phyloP scores from a whole-genome alignment of 1,140 invertebrate species.

The Chionoecetes opilio region DNA sequence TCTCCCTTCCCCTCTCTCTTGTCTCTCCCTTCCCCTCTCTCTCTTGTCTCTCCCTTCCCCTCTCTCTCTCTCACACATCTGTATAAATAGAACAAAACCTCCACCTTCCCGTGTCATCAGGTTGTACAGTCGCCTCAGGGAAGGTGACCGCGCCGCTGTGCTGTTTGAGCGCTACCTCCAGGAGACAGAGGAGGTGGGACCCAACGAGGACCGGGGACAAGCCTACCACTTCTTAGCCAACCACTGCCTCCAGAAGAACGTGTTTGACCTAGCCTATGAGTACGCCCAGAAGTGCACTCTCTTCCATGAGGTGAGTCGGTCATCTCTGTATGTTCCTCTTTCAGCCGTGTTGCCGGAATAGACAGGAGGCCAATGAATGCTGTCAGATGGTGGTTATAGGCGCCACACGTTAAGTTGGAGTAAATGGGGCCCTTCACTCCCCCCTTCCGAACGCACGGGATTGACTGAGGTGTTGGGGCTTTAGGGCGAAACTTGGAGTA shows the following conservation, averaged over 20 bases:
- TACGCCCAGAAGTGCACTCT: conserved; percentile 97
- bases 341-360: too few species aligned
- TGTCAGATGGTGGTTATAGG: too few species aligned
- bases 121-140: conserved; percentile 93
- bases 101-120: conserved; percentile 57
- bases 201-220: conserved; percentile 88
- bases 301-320: conserved; percentile 87
- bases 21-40: neutral
- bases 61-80: neutral
- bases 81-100: conserved; percentile 60
- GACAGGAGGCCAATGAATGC: too few species aligned
- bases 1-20: too few species aligned
- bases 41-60: neutral
- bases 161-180: conserved; percentile 95
- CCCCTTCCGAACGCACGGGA: too few species aligned
- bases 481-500: too few species aligned
- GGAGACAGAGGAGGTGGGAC: conserved; percentile 87
- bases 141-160: conserved; percentile 94
- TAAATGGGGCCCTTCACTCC: too few species aligned
- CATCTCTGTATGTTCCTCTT: too few species aligned
- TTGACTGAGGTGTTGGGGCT: too few species aligned
- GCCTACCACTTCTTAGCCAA: conserved; percentile 96
- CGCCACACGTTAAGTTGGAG: too few species aligned
- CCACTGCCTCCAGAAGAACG: conserved; percentile 90
- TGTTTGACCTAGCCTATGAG: conserved; percentile 93